Percentiles rank a stretch among this genome's conserved stretches.
Conservation (phyloP, 2,888 invertebrate species). For the Uloborus plumipes region DNA sequence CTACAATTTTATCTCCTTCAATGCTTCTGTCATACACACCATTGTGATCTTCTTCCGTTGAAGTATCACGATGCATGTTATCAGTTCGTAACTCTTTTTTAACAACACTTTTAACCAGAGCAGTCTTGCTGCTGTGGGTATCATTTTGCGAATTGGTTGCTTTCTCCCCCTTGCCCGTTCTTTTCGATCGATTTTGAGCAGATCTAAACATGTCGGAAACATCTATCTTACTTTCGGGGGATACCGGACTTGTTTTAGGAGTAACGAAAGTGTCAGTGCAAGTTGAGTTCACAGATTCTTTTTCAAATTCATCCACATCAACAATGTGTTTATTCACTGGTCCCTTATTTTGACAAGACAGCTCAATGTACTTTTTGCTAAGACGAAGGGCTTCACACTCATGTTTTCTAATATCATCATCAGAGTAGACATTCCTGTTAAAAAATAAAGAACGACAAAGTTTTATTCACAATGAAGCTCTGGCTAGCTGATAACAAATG, state of each 20-base stretch:
- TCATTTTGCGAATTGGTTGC: not conserved
- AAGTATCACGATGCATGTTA: not conserved
- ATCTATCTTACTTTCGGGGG: conserved; percentile 54
- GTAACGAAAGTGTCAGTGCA: conserved; percentile 63
- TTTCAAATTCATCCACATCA: conserved; percentile 58
- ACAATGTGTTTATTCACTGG: conserved; percentile 56
- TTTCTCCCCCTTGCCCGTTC: no score
- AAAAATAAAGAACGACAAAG: not conserved
- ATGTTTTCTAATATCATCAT: conserved; percentile 65
- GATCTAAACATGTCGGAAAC: conserved; percentile 37
- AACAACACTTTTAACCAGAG: conserved; percentile 5
- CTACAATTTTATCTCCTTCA: no score
- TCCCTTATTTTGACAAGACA: conserved; percentile 31
- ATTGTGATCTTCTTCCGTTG: not conserved
- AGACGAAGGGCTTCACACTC: conserved; percentile 61
- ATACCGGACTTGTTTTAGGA: conserved; percentile 61
- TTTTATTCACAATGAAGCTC: no score
- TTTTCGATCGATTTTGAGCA: conserved; percentile 1
- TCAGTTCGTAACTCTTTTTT: not conserved
- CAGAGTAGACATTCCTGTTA: conserved; percentile 65
- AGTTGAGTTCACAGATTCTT: conserved; percentile 51
- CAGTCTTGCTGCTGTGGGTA: conserved; percentile 3
- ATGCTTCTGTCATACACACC: no score
- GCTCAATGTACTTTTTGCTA: conserved; percentile 43
- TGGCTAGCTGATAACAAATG: no score